Conservation (phyloP, 2,888 invertebrate genomes). For the Aethes cnicana region DNA sequence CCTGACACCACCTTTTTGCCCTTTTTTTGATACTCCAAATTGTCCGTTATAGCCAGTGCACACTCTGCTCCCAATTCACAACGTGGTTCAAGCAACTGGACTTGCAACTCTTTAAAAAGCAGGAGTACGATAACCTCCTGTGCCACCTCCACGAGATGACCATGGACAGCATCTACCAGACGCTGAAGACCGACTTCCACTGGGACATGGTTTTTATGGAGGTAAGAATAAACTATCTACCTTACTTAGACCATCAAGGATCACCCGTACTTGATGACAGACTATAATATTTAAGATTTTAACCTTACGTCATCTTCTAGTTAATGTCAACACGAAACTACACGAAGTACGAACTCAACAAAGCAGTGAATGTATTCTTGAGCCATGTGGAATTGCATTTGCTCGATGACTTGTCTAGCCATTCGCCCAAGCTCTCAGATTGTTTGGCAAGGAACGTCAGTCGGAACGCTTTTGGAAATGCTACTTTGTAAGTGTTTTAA, state of each 20-base stretch:
- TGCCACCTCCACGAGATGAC: slow-evolving; percentile 70
- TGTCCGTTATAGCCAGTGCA: slow-evolving; percentile 65
- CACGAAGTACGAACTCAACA: slow-evolving; percentile 74
- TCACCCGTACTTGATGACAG: too few species aligned
- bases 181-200: slow-evolving; percentile 75
- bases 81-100: slow-evolving; percentile 80
- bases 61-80: slow-evolving; percentile 72
- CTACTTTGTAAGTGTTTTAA: slow-evolving; percentile 63
- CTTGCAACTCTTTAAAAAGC: slow-evolving; percentile 79
- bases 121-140: slow-evolving; percentile 75
- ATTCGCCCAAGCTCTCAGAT: slow-evolving; percentile 52
- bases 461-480: slow-evolving; percentile 59
- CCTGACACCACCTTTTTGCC: too few species aligned
- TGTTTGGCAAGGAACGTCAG: slow-evolving; percentile 60
- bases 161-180: slow-evolving; percentile 59
- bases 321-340: slow-evolving; percentile 73
- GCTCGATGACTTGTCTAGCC: slow-evolving; percentile 57
- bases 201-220: slow-evolving; percentile 82
- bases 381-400: slow-evolving; percentile 61
- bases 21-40: too few species aligned
- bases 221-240: slow-evolving; percentile 60
- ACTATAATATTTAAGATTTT: too few species aligned
- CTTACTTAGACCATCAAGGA: too few species aligned
- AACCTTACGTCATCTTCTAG: slow-evolving; percentile 44
- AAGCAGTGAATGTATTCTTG: slow-evolving; percentile 66